Evolutionary conservation across 2,888 invertebrate species (phyloP).

Genomic region (Hyposoter dolosus): DNA sequence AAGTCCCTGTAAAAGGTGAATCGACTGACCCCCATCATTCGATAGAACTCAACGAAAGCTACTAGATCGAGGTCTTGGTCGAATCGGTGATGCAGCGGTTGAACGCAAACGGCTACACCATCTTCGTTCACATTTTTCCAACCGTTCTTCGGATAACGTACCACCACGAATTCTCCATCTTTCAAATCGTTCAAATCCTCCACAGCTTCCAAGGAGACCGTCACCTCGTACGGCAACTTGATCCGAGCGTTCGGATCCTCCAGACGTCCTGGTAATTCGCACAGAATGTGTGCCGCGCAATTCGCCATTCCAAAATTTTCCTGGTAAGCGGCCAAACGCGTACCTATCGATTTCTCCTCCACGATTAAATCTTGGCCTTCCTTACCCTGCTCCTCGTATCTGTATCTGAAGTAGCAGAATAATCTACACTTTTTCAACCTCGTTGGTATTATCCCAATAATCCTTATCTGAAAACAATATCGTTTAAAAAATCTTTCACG

Average conservation of each 20-base stretch:
- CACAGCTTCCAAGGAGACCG: conserved; percentile 60
- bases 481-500: neutral
- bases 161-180: conserved; percentile 64
- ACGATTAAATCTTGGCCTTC: conserved; percentile 2
- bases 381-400: neutral
- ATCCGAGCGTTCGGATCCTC: conserved; percentile 39
- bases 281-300: conserved; percentile 72
- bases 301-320: conserved; percentile 72
- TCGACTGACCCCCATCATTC: conserved; percentile 84
- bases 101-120: conserved; percentile 83
- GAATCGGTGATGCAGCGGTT: conserved; percentile 84
- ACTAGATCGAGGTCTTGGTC: conserved; percentile 83
- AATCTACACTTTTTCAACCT: conserved; percentile 42
- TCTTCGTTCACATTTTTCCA: conserved; percentile 15
- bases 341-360: conserved; percentile 60
- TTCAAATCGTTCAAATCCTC: conserved; percentile 17
- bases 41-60: conserved; percentile 86
- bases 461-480: conserved; percentile 67
- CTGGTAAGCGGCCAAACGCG: conserved; percentile 62
- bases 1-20: conserved; percentile 85
- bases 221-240: conserved; percentile 68
- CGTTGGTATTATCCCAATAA: conserved; percentile 71
- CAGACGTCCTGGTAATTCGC: conserved; percentile 68
- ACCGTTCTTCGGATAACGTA: conserved; percentile 66
- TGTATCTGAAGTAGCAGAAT: conserved; percentile 72